A percentile compares a stretch with the other conserved stretches of the same genome.
Conservation (phyloP, 2,797 vertebrate species). For the Psittacula derbiana region DNA sequence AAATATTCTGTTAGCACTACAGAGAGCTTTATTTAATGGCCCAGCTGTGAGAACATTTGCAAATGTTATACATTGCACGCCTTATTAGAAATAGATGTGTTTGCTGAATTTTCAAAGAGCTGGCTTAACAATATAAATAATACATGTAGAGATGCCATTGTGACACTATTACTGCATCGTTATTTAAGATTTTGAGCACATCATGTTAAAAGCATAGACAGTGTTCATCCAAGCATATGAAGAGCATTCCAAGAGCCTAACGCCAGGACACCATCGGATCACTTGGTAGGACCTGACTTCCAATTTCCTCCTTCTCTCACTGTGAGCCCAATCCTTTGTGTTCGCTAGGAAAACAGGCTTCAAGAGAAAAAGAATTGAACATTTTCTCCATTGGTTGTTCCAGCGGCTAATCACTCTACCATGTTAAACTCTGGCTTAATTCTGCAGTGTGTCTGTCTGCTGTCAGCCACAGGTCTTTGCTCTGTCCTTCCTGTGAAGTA, state of each 20-base stretch:
- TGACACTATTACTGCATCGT: neutral
- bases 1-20: neutral
- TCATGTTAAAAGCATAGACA: neutral
- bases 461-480: neutral
- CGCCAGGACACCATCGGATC: neutral
- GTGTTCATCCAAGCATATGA: neutral
- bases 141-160: neutral
- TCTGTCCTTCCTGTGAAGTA: neutral
- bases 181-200: neutral
- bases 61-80: neutral
- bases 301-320: neutral
- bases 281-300: neutral
- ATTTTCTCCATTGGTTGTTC: neutral
- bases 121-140: neutral
- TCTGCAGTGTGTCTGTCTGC: neutral
- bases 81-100: neutral
- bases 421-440: neutral
- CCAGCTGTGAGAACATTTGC: conserved; percentile 28
- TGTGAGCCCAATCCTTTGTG: neutral
- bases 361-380: neutral
- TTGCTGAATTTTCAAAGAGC: conserved; percentile 7
- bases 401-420: neutral
- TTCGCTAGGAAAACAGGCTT: neutral
- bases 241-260: neutral
- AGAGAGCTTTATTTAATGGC: neutral